phyloP scores from a whole-genome alignment of 2,797 vertebrate species.

The Micrastur ruficollis region DNA sequence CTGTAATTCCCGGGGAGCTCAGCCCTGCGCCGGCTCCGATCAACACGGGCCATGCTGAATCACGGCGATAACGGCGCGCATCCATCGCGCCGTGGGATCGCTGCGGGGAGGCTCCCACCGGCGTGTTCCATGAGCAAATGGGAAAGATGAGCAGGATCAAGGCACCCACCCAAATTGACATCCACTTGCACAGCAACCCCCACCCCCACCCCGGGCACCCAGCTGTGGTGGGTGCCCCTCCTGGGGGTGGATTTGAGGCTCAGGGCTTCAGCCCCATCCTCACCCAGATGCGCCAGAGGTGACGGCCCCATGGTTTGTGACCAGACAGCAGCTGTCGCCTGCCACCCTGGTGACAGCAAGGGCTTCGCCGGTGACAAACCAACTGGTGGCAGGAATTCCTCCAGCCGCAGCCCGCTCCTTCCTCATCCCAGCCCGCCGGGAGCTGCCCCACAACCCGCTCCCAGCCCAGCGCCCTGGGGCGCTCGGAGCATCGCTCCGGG shows the following conservation, averaged over 20 bases:
- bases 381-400: neutral
- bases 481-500: neutral
- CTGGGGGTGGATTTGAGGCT: rapidly evolving
- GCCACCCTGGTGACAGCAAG: neutral
- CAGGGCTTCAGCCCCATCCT: neutral
- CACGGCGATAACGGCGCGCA: neutral
- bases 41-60: neutral
- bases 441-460: neutral
- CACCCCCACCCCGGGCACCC: no score
- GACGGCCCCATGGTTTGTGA: neutral
- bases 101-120: neutral
- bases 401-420: neutral
- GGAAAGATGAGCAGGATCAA: neutral
- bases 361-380: neutral
- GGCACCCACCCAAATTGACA: neutral
- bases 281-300: neutral
- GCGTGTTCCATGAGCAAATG: rapidly evolving
- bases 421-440: neutral
- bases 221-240: rapidly evolving
- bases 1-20: neutral
- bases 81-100: neutral
- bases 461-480: neutral
- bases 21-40: neutral
- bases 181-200: neutral
- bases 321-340: conserved; percentile 6